A percentile compares a stretch with the other conserved stretches of the same genome.
Conservation (phyloP, 1,140 invertebrate species). For the Littorina saxatilis region DNA sequence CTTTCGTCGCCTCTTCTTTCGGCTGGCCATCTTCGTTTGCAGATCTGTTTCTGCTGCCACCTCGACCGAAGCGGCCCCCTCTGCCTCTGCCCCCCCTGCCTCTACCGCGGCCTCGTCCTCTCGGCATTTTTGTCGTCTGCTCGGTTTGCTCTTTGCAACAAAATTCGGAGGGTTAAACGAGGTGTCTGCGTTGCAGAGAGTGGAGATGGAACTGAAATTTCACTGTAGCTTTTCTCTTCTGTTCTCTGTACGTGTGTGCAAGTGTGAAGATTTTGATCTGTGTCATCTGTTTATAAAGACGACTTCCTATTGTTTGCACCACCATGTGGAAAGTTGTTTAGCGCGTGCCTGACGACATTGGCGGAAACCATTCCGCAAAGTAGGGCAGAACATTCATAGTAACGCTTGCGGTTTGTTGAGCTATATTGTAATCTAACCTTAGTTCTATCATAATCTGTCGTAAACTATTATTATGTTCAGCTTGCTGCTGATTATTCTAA, state of each 20-base stretch:
- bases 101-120: conserved; percentile 44
- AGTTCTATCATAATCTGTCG: too few relatives aligned
- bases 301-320: conserved; percentile 3
- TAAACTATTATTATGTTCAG: too few relatives aligned
- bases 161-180: not conserved
- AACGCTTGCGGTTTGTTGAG: too few relatives aligned
- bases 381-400: not conserved
- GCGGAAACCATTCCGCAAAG: not conserved
- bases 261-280: not conserved
- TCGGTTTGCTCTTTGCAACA: not conserved
- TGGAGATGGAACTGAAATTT: too few relatives aligned
- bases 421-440: too few relatives aligned
- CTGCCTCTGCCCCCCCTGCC: conserved; percentile 42
- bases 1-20: conserved; percentile 27
- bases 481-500: too few relatives aligned
- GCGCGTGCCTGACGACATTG: not conserved
- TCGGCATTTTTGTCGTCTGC: conserved; percentile 29
- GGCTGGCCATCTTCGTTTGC: conserved; percentile 5
- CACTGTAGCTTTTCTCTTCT: not conserved
- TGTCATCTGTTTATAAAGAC: not conserved
- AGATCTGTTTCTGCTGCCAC: conserved; percentile 23
- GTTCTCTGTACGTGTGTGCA: not conserved
- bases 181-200: not conserved
- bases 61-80: too few relatives aligned
- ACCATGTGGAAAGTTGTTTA: not conserved